Base-by-base conservation (phyloP, 2,113 vertebrate species). In the Larimichthys crocea region DNA sequence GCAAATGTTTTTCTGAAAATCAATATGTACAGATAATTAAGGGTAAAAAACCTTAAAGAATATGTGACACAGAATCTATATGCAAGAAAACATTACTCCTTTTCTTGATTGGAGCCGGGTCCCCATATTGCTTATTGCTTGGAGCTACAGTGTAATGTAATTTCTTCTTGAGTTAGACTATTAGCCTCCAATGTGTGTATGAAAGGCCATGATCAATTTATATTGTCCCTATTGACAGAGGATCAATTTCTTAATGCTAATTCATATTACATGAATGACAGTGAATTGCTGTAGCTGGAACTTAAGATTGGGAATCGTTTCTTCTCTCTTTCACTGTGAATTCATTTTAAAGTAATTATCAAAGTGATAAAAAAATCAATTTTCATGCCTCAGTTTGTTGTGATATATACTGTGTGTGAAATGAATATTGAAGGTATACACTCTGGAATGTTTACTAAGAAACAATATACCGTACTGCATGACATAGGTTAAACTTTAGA, bases 271-370 rank as follows among this genome's bases (percentile, higher is more conserved):
- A 31, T 86, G 74, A 79, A 52, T 76, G 68, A 79, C 74, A 67
- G 31, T 56, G 60, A 67, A 60, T 52, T 74, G 53, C 71, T 50
- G 40, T 10, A 62, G 68, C 19, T 50, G 57, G 24, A 65, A 48
- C 3, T 52, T 49, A 52, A 3, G 16, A 75, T 81, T 78, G 69
- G 24, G 19, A 76, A 79, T 81, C 62, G 9, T 83, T 78, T 61
- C 16, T 77, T 48, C 24, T 59, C n/a, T 61, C 31, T 72, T 61
- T 79, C 24, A 73, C 52, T 12, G 10, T 49, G 7, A 86, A 74
- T 88, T 19, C 12, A 78, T 84, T 78, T 84, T 62, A 59, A 77
- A 53, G 46, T 83, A 62, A 83, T 71, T 85, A 76, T 35, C n/a
- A 76, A 31, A 85, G 79, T 74, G 31, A 84, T 79, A 48, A 66